Percentiles rank a stretch among this genome's conserved stretches.
phyloP scores from a whole-genome alignment of 1,140 invertebrate species.

The Macrobrachium nipponense region DNA sequence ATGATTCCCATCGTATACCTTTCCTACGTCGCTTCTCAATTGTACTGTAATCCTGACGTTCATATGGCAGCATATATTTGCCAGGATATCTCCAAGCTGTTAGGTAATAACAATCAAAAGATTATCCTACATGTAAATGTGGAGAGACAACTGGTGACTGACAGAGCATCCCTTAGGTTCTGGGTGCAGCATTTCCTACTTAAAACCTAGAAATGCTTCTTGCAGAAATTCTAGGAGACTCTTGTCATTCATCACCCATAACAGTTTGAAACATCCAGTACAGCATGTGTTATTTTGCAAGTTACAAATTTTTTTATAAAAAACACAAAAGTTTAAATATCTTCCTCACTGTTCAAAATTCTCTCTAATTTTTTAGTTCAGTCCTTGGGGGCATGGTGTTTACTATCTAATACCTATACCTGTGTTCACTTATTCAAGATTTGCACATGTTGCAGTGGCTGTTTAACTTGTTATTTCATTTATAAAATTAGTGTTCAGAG shows the following conservation, averaged over 20 bases:
- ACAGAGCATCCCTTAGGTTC: no score
- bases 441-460: conserved; percentile 21
- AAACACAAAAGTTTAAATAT: background rate
- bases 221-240: conserved; percentile 15
- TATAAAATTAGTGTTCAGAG: conserved; percentile 48
- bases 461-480: conserved; percentile 34
- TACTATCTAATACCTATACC: no score
- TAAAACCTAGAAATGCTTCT: background rate
- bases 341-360: background rate
- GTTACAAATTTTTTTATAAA: conserved; percentile 15
- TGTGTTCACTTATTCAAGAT: no score
- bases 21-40: conserved; percentile 50
- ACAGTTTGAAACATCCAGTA: conserved; percentile 17
- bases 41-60: conserved; percentile 47
- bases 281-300: conserved; percentile 23
- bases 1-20: conserved; percentile 49
- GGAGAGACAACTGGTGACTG: no score
- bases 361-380: background rate
- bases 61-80: conserved; percentile 47
- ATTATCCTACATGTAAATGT: conserved; percentile 40
- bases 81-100: conserved; percentile 49
- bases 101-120: conserved; percentile 61
- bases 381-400: background rate
- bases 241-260: conserved; percentile 20
- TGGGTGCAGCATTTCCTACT: no score